Evolutionary conservation across 1,140 invertebrate species (phyloP).

Genomic region (Drosophila rhopaloa): DNA sequence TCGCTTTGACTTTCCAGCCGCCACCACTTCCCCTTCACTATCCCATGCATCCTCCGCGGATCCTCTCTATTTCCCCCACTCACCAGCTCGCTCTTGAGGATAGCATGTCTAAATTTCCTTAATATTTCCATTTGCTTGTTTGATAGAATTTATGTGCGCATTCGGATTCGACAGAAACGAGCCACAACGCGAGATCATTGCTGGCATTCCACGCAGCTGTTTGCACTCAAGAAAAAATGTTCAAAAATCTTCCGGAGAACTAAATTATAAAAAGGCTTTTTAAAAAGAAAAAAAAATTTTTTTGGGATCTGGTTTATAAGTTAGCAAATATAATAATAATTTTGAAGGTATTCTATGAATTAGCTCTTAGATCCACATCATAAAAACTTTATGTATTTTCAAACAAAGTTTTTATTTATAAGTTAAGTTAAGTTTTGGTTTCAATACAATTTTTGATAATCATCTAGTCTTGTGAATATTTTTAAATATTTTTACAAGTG

Average conservation of each 20-base stretch:
- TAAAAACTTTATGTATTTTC: too few species aligned
- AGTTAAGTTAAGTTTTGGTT: too few species aligned
- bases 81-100: not conserved
- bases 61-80: not conserved
- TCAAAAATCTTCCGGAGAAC: not conserved
- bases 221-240: slow-evolving; percentile 7
- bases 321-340: too few species aligned
- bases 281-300: too few species aligned
- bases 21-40: not conserved
- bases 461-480: too few species aligned
- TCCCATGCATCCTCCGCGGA: slow-evolving; percentile 7
- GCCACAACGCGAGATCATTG: slow-evolving; percentile 37
- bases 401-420: too few species aligned
- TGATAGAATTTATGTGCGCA: slow-evolving; percentile 72
- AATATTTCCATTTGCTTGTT: slow-evolving; percentile 78
- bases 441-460: not conserved
- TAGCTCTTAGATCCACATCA: too few species aligned
- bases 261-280: not conserved
- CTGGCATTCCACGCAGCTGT: slow-evolving; percentile 49
- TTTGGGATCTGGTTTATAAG: too few species aligned
- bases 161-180: slow-evolving; percentile 43
- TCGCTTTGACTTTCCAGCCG: slow-evolving; percentile 59
- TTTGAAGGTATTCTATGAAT: too few species aligned
- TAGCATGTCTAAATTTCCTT: slow-evolving; percentile 72
- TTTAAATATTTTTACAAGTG: slow-evolving; percentile 12